Evolutionary conservation across 2,888 invertebrate species (phyloP), one percentile per base, ranked within the genome.

Genomic region (Cecidostiba fungosa): DNA sequence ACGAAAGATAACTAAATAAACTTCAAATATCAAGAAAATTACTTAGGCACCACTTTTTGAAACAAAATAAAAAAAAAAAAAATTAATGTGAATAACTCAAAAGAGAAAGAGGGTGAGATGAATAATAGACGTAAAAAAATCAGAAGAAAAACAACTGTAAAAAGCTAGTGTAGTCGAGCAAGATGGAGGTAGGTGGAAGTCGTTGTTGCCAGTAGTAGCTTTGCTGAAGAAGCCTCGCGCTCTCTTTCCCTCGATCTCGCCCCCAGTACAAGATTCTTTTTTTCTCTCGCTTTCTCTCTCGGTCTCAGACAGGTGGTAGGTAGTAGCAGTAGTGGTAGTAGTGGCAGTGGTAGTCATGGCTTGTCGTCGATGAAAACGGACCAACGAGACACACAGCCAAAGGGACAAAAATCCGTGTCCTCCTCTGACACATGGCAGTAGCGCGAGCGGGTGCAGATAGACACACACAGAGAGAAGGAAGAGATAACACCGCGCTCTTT

Each of bases 281-380:
- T 39, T 39, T 72, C 72, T 39, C 70, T 70, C 43, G 39, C 29
- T 72, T 36, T 39, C 70, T 72, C 72, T 39, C 70, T 70, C 43
- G 39, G 36, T 39, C 73, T 73, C 43, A 19, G 39, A 73, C 39
- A 12, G 43, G 73, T 82, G 77, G 70, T 77, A 39, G 43, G 39
- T 82, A 77, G 70, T 77, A 77, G 59, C 82, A 47, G 86, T 84
- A 81, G 85, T 87, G 82, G 82, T 87, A 79, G 86, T 87, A 79
- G 86, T 85, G 72, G 86, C 78, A 84, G 87, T 86, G 85, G 83
- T 66, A 66, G 66, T 66, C 66, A 26, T 66, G 12, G 66, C 66
- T 66, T 29, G 66, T 12, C 66, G 76, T 78, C 82, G 85, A 82
- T 87, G 81, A 76, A n/a, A 70, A 72, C 43, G 66, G 66, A 66